Percentiles rank a stretch among this genome's conserved stretches.
phyloP scores from a whole-genome alignment of 2,888 invertebrate species.

The Rhagophthalmus giganteus region DNA sequence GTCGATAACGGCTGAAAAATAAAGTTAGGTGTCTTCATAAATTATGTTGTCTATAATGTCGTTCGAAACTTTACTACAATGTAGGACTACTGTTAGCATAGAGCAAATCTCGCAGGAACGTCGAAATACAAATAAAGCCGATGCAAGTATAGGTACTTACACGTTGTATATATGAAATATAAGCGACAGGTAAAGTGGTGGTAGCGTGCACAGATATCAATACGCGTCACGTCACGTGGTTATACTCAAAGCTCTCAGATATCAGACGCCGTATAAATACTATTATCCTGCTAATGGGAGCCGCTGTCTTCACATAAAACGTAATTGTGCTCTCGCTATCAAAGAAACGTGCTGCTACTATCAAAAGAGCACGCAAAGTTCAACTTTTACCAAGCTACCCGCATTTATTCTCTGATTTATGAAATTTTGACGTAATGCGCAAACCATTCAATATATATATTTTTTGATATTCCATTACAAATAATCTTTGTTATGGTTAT shows the following conservation, averaged over 20 bases:
- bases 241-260: conserved; percentile 32
- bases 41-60: too few relatives aligned
- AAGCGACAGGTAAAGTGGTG: conserved; percentile 34
- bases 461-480: too few relatives aligned
- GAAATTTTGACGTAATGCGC: conserved; percentile 16
- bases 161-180: conserved; percentile 22
- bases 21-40: too few relatives aligned
- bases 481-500: too few relatives aligned
- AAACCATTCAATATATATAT: too few relatives aligned
- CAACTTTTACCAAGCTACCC: conserved; percentile 24
- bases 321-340: conserved; percentile 34
- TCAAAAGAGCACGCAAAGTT: conserved; percentile 36
- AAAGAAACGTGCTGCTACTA: conserved; percentile 31
- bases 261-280: conserved; percentile 34
- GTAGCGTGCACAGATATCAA: conserved; percentile 34
- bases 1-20: too few relatives aligned
- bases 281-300: conserved; percentile 37
- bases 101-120: too few relatives aligned
- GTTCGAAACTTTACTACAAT: too few relatives aligned
- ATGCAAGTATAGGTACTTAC: too few relatives aligned
- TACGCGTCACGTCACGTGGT: conserved; percentile 34
- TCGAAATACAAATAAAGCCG: too few relatives aligned
- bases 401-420: conserved; percentile 23
- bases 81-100: too few relatives aligned
- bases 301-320: conserved; percentile 36